Evolutionary conservation across 2,113 vertebrate genomes (phyloP).

Genomic region (Merops nubicus): DNA sequence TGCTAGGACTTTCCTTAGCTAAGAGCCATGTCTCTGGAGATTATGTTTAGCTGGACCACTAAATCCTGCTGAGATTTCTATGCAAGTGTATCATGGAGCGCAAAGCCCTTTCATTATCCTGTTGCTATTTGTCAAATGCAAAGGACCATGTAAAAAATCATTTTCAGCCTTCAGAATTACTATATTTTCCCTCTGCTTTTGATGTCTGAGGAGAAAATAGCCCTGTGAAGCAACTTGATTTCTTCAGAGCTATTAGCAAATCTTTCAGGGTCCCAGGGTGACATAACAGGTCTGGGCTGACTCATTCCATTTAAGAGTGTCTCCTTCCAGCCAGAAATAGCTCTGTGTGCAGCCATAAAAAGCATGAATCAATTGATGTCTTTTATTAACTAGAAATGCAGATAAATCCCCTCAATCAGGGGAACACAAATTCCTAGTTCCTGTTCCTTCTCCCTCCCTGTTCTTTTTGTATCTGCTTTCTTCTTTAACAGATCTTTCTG

Average conservation of each 20-base stretch:
- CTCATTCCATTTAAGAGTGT: slow-evolving; percentile 49
- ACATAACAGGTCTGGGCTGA: slow-evolving; percentile 59
- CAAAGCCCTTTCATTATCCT: slow-evolving; percentile 31
- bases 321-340: slow-evolving; percentile 60
- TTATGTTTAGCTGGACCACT: neutral
- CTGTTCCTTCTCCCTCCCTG: fast-evolving
- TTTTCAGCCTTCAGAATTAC: slow-evolving; percentile 19
- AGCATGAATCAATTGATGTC: slow-evolving; percentile 44
- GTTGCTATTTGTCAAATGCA: slow-evolving; percentile 35
- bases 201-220: slow-evolving; percentile 55
- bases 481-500: neutral
- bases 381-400: slow-evolving; percentile 57
- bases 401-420: neutral
- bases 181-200: slow-evolving; percentile 16
- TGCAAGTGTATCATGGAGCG: neutral
- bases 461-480: neutral
- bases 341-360: slow-evolving; percentile 26
- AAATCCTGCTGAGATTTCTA: neutral
- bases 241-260: slow-evolving; percentile 51
- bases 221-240: slow-evolving; percentile 18
- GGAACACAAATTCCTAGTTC: neutral
- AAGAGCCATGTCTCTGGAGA: neutral
- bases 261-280: slow-evolving; percentile 57
- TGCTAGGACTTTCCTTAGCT: neutral
- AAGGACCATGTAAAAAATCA: neutral